Percentiles rank a stretch among this genome's conserved stretches.
phyloP scores from a whole-genome alignment of 2,113 vertebrate species.

The Circaetus cinerascens region DNA sequence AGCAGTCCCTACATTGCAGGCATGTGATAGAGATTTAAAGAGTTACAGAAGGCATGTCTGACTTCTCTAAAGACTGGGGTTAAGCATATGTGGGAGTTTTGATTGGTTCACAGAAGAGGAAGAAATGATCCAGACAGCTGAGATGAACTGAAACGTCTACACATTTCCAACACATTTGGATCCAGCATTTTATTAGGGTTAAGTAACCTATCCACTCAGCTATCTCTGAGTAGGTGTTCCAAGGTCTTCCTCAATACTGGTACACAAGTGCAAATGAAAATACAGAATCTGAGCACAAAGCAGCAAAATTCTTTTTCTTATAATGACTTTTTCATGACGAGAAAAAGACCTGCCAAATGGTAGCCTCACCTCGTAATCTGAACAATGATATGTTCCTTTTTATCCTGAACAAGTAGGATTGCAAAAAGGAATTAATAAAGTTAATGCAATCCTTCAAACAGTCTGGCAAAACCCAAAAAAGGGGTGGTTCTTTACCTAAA shows the following conservation, averaged over 20 bases:
- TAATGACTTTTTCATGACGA: neutral
- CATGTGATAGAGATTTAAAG: fast-evolving
- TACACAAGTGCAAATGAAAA: neutral
- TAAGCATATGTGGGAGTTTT: neutral
- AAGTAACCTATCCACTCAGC: neutral
- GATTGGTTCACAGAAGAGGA: neutral
- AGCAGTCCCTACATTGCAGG: neutral
- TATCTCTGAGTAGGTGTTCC: neutral
- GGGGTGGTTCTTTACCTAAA: neutral
- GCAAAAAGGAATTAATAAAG: neutral
- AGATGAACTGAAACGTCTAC: fast-evolving
- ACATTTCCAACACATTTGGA: neutral
- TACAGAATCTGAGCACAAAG: neutral
- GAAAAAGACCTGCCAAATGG: neutral
- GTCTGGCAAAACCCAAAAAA: neutral
- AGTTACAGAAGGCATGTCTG: neutral
- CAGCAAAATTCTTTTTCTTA: neutral
- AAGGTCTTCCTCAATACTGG: neutral
- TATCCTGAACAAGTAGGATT: neutral
- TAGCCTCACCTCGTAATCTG: neutral
- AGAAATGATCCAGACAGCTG: neutral
- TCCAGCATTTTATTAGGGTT: neutral
- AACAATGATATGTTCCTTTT: neutral
- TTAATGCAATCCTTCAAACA: neutral
- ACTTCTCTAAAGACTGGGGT: neutral